A percentile compares a stretch with the other conserved stretches of the same genome.
Conservation (phyloP, 2,797 vertebrate species). For the Vespertilio murinus region DNA sequence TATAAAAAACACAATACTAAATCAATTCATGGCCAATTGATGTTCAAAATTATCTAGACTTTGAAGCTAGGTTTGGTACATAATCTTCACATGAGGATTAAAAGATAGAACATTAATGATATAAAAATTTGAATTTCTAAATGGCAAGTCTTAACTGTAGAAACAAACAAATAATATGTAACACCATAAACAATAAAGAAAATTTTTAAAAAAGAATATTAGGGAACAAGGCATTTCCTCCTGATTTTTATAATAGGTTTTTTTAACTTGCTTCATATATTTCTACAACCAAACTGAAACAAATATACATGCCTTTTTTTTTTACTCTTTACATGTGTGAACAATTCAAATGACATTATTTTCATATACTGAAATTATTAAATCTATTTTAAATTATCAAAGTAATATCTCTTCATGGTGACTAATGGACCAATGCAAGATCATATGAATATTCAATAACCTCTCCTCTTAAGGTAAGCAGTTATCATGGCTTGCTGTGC, state of each 20-base stretch:
- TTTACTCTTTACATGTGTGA: not conserved
- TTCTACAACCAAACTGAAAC: not conserved
- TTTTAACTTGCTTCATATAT: not conserved
- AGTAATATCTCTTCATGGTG: not conserved
- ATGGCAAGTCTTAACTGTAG: not conserved
- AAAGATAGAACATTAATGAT: not conserved
- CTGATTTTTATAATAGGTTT: not conserved
- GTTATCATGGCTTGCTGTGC: not conserved
- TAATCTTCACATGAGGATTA: not conserved
- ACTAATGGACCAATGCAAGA: not conserved
- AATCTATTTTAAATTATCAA: slow-evolving; percentile 4
- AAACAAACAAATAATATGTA: too few species aligned
- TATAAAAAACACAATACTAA: not conserved
- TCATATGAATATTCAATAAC: not conserved
- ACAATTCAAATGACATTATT: not conserved
- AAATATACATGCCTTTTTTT: not conserved
- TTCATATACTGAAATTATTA: not conserved
- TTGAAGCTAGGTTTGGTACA: not conserved
- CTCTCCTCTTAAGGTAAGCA: not conserved
- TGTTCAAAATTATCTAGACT: not conserved
- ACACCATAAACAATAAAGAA: too few species aligned
- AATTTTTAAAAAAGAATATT: not conserved
- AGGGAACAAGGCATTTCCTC: not conserved
- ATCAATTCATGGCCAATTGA: not conserved
- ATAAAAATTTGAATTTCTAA: not conserved